These are phyloP conservation scores for Pomacea maculata DNA, from an alignment of 1,140 invertebrate species.

Conservation along the genomic window DNA sequence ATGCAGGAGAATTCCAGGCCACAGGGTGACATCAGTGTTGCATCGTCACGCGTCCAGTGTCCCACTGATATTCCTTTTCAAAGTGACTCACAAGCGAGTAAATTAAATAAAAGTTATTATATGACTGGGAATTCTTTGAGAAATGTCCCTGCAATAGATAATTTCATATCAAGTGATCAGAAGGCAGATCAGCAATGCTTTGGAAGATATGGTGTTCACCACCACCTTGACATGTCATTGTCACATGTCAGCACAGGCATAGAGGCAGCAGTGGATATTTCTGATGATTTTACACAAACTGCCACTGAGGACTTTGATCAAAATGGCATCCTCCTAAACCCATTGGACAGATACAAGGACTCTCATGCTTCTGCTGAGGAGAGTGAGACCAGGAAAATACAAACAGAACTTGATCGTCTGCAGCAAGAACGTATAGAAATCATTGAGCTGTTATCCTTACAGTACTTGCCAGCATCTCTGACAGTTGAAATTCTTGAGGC, in stretches of 20 bases:
- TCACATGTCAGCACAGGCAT: conserved; percentile 32
- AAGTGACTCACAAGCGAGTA: too few species aligned
- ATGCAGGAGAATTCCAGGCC: too few species aligned
- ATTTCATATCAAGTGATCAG: too few species aligned
- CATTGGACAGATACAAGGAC: conserved; percentile 2
- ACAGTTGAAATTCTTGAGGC: conserved; percentile 59
- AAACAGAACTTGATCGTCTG: conserved; percentile 51
- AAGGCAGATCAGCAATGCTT: not conserved
- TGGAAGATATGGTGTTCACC: not conserved
- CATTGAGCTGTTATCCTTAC: conserved; percentile 53
- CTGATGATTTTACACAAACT: conserved; percentile 50
- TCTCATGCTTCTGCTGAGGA: conserved; percentile 5
- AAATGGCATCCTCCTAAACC: conserved; percentile 7
- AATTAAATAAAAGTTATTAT: too few species aligned
- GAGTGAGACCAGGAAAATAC: conserved; percentile 27
- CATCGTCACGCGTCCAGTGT: too few species aligned
- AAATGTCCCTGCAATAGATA: not conserved
- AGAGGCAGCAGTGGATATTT: conserved; percentile 39
- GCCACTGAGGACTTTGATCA: conserved; percentile 29
- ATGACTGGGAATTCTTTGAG: too few species aligned
- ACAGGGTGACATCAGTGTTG: too few species aligned
- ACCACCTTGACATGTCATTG: not conserved
- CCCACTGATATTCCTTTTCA: too few species aligned
- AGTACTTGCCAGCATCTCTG: conserved; percentile 57
- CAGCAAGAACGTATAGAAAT: conserved; percentile 56